These are phyloP conservation scores for Dryococelus australis DNA, from an alignment of 2,888 invertebrate genomes.

Conservation along the genomic window DNA sequence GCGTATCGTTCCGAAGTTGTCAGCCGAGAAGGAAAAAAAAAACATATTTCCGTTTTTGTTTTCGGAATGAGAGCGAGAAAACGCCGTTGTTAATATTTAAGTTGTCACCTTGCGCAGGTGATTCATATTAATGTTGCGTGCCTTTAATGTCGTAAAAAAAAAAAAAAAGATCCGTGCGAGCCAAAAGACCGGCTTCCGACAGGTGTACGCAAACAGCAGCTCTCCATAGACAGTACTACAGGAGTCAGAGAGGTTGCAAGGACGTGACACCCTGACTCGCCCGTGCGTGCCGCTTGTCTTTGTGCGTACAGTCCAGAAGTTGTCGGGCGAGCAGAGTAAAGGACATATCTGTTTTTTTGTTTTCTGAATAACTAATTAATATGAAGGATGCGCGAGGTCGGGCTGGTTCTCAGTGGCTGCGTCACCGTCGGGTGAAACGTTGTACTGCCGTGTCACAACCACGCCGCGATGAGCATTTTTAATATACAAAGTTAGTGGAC, in stretches of 20 bases:
- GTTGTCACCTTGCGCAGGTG: background rate
- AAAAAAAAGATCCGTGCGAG: background rate
- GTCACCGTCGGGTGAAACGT: background rate
- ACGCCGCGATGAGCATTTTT: background rate
- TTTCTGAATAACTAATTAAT: conserved; percentile 24
- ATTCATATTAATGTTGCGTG: background rate
- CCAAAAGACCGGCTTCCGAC: background rate
- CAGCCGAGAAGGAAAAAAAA: background rate
- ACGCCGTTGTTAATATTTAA: background rate
- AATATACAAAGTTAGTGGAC: conserved; percentile 16
- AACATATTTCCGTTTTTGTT: background rate
- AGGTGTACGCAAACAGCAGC: background rate
- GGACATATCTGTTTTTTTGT: too few relatives aligned
- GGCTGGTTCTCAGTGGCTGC: too few relatives aligned
- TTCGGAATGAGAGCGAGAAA: background rate
- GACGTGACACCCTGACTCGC: background rate
- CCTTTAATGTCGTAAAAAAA: background rate
- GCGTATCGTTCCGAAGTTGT: background rate
- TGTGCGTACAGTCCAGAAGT: background rate
- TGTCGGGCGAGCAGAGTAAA: background rate
- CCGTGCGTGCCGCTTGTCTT: background rate
- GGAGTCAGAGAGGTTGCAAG: background rate
- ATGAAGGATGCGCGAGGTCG: background rate
- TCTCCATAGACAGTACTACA: background rate
- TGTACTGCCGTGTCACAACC: background rate